These are phyloP conservation scores for Elephas maximus DNA, from an alignment of 2,113 vertebrate species.

Conservation along the genomic window DNA sequence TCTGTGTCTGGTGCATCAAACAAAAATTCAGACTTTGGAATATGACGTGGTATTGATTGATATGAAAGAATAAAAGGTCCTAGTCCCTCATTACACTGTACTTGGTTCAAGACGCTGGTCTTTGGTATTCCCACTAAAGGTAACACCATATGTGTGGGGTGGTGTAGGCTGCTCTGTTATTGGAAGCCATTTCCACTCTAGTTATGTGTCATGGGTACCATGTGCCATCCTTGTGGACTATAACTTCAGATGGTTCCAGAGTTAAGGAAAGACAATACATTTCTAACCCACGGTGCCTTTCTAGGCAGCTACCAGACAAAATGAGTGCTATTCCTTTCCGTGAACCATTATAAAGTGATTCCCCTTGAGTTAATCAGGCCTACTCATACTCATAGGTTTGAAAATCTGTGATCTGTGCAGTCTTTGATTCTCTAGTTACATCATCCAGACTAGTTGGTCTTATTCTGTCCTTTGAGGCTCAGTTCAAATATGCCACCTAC, in stretches of 20 bases:
- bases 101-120: neutral
- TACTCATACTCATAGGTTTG: neutral
- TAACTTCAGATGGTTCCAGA: neutral
- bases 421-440: neutral
- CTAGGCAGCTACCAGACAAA: neutral
- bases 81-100: neutral
- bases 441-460: neutral
- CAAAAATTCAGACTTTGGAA: neutral
- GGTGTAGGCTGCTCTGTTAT: neutral
- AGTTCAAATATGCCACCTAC: neutral
- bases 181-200: neutral
- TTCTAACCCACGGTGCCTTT: neutral
- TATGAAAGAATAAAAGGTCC: neutral
- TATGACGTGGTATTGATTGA: neutral
- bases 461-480: conserved; percentile 19
- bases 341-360: neutral
- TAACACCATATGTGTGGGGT: neutral
- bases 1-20: neutral
- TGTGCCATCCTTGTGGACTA: neutral
- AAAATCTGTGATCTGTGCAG: neutral
- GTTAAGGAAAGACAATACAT: neutral
- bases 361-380: neutral
- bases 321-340: neutral
- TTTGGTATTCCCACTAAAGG: neutral
- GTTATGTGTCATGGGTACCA: neutral